Evolutionary conservation across 92 coral and sea anemone genomes (phyloP), one percentile per base, ranked within the genome.

Genomic region (Ricordea florida): DNA sequence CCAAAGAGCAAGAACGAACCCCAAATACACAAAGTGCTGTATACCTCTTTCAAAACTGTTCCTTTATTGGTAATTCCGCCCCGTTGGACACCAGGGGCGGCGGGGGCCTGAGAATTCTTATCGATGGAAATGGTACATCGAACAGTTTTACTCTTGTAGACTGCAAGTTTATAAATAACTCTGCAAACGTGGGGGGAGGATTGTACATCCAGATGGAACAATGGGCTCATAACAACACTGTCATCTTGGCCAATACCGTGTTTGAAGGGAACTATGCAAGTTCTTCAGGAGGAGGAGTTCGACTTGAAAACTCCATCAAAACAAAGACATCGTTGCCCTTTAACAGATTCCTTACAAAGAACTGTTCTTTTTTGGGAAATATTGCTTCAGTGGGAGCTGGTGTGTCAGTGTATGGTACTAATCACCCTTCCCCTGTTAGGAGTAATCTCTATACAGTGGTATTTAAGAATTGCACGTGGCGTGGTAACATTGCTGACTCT

Each of bases 101-200:
- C 5, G 96, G 91, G 17, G 96, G 96, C 23, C 47, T 90, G 36
- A 80, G 87, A 9, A 38, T 85, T 14, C 81, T 70, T 57, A 33
- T 89, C 13, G 52, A 30, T 14, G 96, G 91, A 73, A 85, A 87
- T 36, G 85, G 85, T 25, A 66, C 80, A 35, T 53, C 46, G 28
- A 65, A 82, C 66, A 52, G 44, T 1, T 35, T 89, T 42, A 7
- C 9, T 7, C 7, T 37, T 7, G 42, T 66, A 10, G 50, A 64
- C 15, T 78, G 85, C 36, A 31, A 10, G 3, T 89, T 89, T 58
- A 44, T 61, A 36, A 74, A 74, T 20, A 89, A 89, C 40, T 59
- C 14, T 3, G 96, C 96, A 4, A 76, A 76, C 43, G 85, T 88
- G 91, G 96, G 96, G 21, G 96, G 91, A 26, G 96, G 91, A 0